Conservation (phyloP, 2,113 vertebrate species). For the Dicaeum eximium region DNA sequence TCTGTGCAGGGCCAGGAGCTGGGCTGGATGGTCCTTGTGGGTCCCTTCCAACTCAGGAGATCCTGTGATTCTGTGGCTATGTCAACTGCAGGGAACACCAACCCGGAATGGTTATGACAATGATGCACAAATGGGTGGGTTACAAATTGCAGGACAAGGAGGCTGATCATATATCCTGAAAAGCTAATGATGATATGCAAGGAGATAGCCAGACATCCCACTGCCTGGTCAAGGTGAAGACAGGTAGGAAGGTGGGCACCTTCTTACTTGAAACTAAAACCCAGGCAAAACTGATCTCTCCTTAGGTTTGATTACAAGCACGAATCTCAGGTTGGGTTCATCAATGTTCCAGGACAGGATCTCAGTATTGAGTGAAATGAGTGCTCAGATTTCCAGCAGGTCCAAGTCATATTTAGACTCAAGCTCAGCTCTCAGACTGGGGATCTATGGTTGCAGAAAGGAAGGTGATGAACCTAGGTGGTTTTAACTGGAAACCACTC, state of each 20-base stretch:
- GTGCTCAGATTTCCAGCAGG: neutral
- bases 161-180: neutral
- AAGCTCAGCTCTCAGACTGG: neutral
- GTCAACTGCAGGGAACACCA: neutral
- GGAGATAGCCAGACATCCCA: neutral
- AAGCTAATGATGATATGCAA: neutral
- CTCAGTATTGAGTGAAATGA: neutral
- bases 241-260: neutral
- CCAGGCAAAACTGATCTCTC: neutral
- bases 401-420: neutral
- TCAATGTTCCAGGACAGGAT: neutral
- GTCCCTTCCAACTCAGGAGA: neutral
- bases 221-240: neutral
- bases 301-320: slow-evolving; percentile 2
- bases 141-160: neutral
- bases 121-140: neutral
- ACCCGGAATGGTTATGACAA: neutral
- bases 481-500: neutral
- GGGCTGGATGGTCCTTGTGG: neutral
- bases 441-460: neutral
- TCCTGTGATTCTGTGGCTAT: neutral
- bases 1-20: neutral
- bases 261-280: neutral
- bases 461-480: neutral
- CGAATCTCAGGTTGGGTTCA: slow-evolving; percentile 20